These are phyloP conservation scores for Carassius auratus DNA, from an alignment of 2,113 vertebrate genomes.

Conservation along the genomic window DNA sequence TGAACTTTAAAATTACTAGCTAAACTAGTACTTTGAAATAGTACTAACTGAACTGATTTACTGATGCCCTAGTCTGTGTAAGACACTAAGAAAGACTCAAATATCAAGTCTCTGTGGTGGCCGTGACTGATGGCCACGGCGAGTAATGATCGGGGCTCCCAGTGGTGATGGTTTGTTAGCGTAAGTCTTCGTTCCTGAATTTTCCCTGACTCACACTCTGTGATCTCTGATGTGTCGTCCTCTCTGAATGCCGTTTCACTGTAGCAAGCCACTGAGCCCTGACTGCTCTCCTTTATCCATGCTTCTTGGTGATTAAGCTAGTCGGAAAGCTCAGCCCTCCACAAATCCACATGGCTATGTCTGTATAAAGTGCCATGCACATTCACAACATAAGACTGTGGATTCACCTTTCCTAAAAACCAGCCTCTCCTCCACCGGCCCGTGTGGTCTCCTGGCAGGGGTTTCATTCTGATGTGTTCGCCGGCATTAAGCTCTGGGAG, in stretches of 20 bases:
- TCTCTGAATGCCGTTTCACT: no score
- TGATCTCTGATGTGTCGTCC: no score
- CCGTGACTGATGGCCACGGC: neutral
- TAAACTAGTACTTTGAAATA: neutral
- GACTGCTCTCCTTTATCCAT: neutral
- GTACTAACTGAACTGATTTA: neutral
- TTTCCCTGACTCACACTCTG: no score
- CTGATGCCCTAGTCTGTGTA: neutral
- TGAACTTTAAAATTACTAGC: no score
- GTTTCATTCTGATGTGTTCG: slow-evolving; percentile 15
- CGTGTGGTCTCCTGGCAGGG: neutral
- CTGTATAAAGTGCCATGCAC: slow-evolving; percentile 17
- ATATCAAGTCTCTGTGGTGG: neutral
- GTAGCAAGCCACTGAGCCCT: neutral
- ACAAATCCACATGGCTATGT: slow-evolving; percentile 12
- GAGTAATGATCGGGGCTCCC: no score
- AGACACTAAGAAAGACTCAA: neutral
- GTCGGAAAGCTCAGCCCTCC: neutral
- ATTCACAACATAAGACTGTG: slow-evolving; percentile 5
- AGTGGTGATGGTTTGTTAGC: neutral
- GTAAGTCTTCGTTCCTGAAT: no score
- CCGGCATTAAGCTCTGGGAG: slow-evolving; percentile 24
- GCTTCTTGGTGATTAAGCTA: neutral
- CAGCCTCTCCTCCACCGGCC: neutral
- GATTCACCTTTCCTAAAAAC: slow-evolving; percentile 16